Evolutionary conservation across 1,140 invertebrate genomes (phyloP).

Genomic region (Drosophila albomicans): DNA sequence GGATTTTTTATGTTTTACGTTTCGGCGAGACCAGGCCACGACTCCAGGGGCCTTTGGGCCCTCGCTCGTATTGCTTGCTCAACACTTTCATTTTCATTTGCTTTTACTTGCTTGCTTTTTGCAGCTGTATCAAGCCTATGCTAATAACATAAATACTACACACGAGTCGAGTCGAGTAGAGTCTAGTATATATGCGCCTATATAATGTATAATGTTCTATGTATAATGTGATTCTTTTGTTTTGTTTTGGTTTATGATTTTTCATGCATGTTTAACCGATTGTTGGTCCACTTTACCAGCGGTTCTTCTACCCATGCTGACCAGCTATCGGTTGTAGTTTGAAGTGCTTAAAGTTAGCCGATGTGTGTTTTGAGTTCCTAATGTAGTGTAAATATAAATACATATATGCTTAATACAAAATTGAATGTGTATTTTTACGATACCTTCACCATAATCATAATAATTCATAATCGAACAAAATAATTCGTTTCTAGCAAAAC

Average conservation of each 20-base stretch:
- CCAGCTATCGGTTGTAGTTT: conserved; percentile 56
- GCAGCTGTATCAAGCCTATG: conserved; percentile 42
- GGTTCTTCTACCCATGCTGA: conserved; percentile 56
- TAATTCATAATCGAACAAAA: conserved; percentile 55
- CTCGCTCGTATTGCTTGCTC: conserved; percentile 80
- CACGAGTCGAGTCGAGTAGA: conserved; percentile 3
- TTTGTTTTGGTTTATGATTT: conserved; percentile 30
- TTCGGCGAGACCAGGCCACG: conserved; percentile 66
- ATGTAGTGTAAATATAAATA: conserved; percentile 6
- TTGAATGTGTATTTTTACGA: conserved; percentile 21
- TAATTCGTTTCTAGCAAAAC: conserved; percentile 79
- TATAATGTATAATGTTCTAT: conserved; percentile 22
- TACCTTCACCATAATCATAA: conserved; percentile 25
- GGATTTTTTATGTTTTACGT: not conserved
- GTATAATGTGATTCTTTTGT: conserved; percentile 19
- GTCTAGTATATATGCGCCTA: not conserved
- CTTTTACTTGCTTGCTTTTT: conserved; percentile 28
- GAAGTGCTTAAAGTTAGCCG: conserved; percentile 56
- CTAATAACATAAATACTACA: conserved; percentile 33
- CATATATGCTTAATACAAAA: conserved; percentile 56
- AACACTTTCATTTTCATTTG: conserved; percentile 67
- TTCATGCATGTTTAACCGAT: conserved; percentile 68
- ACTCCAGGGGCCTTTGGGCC: conserved; percentile 60
- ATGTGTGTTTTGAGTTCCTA: conserved; percentile 34
- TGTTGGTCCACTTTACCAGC: conserved; percentile 83